Evolutionary conservation across 2,113 vertebrate genomes (phyloP).

Genomic region (Rhea americana): DNA sequence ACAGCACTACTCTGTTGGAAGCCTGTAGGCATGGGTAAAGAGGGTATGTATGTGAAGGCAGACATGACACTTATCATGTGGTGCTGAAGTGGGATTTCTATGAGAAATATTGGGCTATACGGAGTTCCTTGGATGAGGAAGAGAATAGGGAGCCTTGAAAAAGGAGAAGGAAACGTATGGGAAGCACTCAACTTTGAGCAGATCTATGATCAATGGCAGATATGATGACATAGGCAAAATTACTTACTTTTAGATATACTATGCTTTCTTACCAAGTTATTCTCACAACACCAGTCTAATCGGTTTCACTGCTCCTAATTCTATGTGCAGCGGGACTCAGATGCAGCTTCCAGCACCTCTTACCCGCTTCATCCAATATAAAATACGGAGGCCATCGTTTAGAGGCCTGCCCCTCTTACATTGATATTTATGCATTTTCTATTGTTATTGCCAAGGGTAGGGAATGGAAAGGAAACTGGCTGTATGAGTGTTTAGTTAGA

Average conservation of each 20-base stretch:
- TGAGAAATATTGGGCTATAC: not conserved
- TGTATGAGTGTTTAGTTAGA: not conserved
- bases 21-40: not conserved
- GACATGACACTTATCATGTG: no score
- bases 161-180: not conserved
- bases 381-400: not conserved
- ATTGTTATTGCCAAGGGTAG: not conserved
- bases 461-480: not conserved
- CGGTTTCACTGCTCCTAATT: not conserved
- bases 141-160: not conserved
- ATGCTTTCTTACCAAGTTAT: not conserved
- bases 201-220: not conserved
- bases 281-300: not conserved
- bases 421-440: not conserved
- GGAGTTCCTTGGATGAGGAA: not conserved
- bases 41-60: not conserved
- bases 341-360: not conserved
- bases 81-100: not conserved
- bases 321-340: not conserved
- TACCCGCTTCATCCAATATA: not conserved
- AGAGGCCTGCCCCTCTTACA: not conserved
- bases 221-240: not conserved
- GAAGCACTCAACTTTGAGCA: not conserved
- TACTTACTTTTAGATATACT: not conserved
- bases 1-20: not conserved